Evolutionary conservation across 2,797 vertebrate species (phyloP).

Genomic region (Leontocebus nigricollis): DNA sequence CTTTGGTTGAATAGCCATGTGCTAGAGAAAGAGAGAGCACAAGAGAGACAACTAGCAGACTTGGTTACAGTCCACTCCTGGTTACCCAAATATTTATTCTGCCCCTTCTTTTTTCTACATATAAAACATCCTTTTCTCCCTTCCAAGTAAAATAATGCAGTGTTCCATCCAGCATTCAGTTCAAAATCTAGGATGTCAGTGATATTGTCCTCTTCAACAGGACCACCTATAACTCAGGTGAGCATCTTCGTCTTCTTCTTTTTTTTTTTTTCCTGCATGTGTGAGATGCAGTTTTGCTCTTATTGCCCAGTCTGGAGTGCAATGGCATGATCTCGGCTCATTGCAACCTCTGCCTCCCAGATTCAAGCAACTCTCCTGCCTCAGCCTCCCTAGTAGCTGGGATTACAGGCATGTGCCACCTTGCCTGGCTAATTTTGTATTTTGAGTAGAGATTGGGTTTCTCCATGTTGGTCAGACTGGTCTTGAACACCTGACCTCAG

Average conservation of each 20-base stretch:
- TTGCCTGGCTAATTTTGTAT: no score
- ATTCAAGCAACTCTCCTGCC: no score
- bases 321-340: no score
- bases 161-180: neutral
- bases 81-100: neutral
- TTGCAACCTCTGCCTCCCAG: no score
- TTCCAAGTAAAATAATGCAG: neutral
- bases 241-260: neutral
- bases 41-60: neutral
- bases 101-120: neutral
- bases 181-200: neutral
- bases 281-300: no score
- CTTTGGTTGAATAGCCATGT: neutral
- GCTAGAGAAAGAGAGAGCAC: neutral
- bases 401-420: no score
- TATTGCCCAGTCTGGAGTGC: no score
- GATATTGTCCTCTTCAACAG: neutral
- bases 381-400: no score
- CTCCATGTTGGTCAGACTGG: no score
- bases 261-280: no score
- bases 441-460: no score
- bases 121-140: neutral
- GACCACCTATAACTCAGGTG: neutral
- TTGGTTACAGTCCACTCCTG: neutral
- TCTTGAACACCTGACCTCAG: no score